A percentile compares a stretch with the other conserved stretches of the same genome.
phyloP scores from a whole-genome alignment of 1,140 invertebrate genomes.

The Pogonomyrmex californicus region DNA sequence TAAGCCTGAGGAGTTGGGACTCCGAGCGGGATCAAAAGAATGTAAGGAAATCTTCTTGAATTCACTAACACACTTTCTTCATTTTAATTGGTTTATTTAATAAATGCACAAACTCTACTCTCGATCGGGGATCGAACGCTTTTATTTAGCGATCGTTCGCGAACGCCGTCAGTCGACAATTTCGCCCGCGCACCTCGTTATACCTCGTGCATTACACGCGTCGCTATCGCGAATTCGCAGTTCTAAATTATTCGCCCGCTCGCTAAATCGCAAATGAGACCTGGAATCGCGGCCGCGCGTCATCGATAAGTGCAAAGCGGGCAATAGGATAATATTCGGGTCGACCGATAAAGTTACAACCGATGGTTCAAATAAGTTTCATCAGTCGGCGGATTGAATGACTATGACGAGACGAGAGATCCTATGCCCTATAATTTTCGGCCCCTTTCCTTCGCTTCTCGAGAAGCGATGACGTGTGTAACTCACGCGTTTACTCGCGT shows the following conservation, averaged over 20 bases:
- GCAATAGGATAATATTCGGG: conserved; percentile 57
- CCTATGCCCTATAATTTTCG: neutral
- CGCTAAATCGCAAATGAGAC: conserved; percentile 66
- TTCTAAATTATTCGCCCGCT: conserved; percentile 55
- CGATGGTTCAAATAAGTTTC: conserved; percentile 19
- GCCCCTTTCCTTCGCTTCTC: neutral
- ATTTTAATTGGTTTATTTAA: too few relatives aligned
- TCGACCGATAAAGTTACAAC: conserved; percentile 64
- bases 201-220: neutral
- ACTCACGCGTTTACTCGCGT: neutral
- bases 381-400: neutral
- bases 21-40: too few relatives aligned
- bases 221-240: neutral
- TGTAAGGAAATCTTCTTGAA: too few relatives aligned
- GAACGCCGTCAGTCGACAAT: neutral
- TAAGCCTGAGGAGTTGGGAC: too few relatives aligned
- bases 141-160: conserved; percentile 41
- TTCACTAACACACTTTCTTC: too few relatives aligned
- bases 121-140: neutral
- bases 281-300: conserved; percentile 34
- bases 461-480: conserved; percentile 11
- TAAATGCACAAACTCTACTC: too few relatives aligned
- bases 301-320: conserved; percentile 54
- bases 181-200: neutral
- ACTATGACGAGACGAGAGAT: neutral